Evolutionary conservation across 1,140 invertebrate species (phyloP).

Genomic region (Pseudomyrmex dendroicus): DNA sequence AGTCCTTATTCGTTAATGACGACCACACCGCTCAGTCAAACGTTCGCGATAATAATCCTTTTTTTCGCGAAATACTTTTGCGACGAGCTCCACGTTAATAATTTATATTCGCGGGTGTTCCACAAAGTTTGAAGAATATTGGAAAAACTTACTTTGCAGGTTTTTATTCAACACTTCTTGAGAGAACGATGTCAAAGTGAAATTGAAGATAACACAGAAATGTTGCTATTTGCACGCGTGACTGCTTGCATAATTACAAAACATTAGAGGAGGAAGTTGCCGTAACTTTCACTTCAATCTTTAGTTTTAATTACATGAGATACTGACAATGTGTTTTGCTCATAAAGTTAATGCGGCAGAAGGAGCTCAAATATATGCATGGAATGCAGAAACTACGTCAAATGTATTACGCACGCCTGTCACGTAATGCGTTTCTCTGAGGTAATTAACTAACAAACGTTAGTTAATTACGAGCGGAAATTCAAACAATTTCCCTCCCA

Average conservation of each 20-base stretch:
- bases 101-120: background rate
- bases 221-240: background rate
- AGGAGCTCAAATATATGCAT: constrained; percentile 2
- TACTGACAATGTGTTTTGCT: constrained; percentile 1
- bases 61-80: background rate
- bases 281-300: background rate
- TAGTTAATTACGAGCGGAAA: constrained; percentile 28
- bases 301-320: background rate
- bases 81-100: background rate
- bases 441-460: constrained; percentile 41
- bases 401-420: constrained; percentile 7
- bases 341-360: constrained; percentile 17
- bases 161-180: constrained; percentile 4
- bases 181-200: background rate
- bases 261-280: background rate
- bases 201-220: background rate
- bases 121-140: background rate
- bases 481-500: constrained; percentile 35
- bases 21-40: background rate
- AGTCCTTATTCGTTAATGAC: constrained; percentile 15
- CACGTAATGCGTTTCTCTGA: constrained; percentile 12
- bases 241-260: background rate
- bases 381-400: constrained; percentile 6
- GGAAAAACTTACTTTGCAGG: background rate
- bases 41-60: background rate